Evolutionary conservation across 2,888 invertebrate genomes (phyloP).

Genomic region (Pandemis heparana): DNA sequence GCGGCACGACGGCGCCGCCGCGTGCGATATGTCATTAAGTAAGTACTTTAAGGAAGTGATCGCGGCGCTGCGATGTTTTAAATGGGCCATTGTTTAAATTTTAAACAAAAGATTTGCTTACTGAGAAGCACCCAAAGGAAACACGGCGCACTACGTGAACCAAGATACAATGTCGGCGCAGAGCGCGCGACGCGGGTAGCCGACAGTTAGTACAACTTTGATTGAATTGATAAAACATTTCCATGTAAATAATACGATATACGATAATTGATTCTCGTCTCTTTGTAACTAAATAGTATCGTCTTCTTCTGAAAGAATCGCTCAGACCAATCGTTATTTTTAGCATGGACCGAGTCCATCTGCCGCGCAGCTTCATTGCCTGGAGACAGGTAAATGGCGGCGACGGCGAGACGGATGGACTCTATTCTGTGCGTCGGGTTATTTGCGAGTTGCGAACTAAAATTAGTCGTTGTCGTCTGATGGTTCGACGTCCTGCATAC

Average conservation of each 20-base stretch:
- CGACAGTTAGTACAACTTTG: no score
- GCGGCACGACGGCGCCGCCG: background rate
- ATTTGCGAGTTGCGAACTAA: background rate
- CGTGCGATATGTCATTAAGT: background rate
- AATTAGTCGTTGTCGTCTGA: background rate
- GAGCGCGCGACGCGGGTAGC: no score
- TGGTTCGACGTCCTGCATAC: no score
- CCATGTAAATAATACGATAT: no score
- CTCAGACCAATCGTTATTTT: background rate
- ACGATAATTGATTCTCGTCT: no score
- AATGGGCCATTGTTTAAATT: conserved; percentile 3
- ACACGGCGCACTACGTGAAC: background rate
- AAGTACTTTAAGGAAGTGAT: conserved; percentile 9
- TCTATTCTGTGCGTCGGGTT: background rate
- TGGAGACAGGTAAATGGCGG: conserved; percentile 1
- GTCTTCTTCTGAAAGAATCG: background rate
- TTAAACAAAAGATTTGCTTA: conserved; percentile 12
- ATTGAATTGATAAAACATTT: no score
- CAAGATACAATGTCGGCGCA: background rate
- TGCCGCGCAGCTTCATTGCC: background rate
- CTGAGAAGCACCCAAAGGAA: background rate
- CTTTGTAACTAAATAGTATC: no score
- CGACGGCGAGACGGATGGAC: background rate
- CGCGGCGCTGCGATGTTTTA: background rate
- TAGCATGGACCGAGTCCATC: background rate